Base-by-base conservation (phyloP, 1,140 invertebrate species). In the Fopius arisanus region DNA sequence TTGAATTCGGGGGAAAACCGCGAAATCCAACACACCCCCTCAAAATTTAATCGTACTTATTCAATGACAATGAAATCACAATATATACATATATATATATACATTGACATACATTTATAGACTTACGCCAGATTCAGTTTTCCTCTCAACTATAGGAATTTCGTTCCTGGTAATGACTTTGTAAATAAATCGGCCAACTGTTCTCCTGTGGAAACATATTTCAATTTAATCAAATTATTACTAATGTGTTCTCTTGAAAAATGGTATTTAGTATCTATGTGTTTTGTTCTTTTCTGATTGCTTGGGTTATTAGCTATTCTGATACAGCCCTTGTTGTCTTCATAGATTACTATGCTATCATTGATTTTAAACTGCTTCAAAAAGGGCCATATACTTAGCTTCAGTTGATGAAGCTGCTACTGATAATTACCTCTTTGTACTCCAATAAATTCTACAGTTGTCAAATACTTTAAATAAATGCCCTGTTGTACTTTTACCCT, bases 161-260 rank as follows among this genome's bases (percentile, higher is more conserved):
- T 84, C 4, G 21, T 1, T n/a, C 12, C 21, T 14, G 67, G 41
- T 31, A 69, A 23, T 12, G 40, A 40, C 75, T 81, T 75, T 23
- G 62, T 73, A 75, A 84, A 74, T 28, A 76, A 40, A 77, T 84
- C 81, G 78, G 78, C 86, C 65, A 87, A 12, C 75, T 83, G 86
- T 78, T 86, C 85, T 28, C 82, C 84, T 78, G 87, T 88, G 78
- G 82, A 78, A 78, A 81, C 81, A 81, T 88, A 88, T 2, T 81
- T 82, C 26, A 87, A 73, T 40, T 86, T 70, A 75, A 86, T 85
- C 3, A 6, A 14, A 19, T 69, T 69, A 23, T 69, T 51, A 23
- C 48, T 43, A 23, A 19, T n/a, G 29, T 69, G 67, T 10, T 69
- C 67, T 9, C 67, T 19, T 9, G 40, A 48, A 28, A 69, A 69